Evolutionary conservation across 2,888 invertebrate species (phyloP).

Genomic region (Pogonocherus hispidulus): DNA sequence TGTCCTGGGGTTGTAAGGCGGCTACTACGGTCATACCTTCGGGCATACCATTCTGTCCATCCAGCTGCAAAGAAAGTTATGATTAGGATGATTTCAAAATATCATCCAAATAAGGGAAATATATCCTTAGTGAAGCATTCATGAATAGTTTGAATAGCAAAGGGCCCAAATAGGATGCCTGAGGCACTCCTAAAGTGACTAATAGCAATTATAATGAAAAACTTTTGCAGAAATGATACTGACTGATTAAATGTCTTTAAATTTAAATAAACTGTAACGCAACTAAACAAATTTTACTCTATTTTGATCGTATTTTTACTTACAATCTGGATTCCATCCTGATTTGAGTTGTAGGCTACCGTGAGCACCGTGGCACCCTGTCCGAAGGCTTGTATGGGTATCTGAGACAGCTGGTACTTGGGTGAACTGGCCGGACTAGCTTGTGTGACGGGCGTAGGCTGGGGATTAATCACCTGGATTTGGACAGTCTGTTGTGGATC

Average conservation of each 20-base stretch:
- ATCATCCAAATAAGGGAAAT: too few relatives aligned
- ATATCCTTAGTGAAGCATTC: too few relatives aligned
- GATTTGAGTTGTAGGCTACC: constrained; percentile 78
- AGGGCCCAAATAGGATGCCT: too few relatives aligned
- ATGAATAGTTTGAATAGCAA: too few relatives aligned
- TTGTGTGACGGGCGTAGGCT: constrained; percentile 62
- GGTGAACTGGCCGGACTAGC: constrained; percentile 72
- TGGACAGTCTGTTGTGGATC: constrained; percentile 85
- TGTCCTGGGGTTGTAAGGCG: constrained; percentile 78
- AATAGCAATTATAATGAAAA: too few relatives aligned
- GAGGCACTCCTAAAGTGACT: too few relatives aligned
- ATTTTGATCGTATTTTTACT: too few relatives aligned
- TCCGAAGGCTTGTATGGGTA: constrained; percentile 82
- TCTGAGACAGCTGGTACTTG: constrained; percentile 81
- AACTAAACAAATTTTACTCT: too few relatives aligned
- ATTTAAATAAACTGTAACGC: too few relatives aligned
- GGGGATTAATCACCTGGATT: constrained; percentile 74
- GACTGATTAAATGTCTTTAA: too few relatives aligned
- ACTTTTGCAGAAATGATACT: too few relatives aligned
- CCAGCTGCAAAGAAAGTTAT: constrained; percentile 54
- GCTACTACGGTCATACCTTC: constrained; percentile 79
- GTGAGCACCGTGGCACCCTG: constrained; percentile 82
- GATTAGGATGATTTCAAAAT: background rate
- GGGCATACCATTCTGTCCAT: constrained; percentile 70
- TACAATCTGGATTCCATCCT: constrained; percentile 74